phyloP scores from a whole-genome alignment of 2,113 vertebrate species.

The Phycodurus eques region DNA sequence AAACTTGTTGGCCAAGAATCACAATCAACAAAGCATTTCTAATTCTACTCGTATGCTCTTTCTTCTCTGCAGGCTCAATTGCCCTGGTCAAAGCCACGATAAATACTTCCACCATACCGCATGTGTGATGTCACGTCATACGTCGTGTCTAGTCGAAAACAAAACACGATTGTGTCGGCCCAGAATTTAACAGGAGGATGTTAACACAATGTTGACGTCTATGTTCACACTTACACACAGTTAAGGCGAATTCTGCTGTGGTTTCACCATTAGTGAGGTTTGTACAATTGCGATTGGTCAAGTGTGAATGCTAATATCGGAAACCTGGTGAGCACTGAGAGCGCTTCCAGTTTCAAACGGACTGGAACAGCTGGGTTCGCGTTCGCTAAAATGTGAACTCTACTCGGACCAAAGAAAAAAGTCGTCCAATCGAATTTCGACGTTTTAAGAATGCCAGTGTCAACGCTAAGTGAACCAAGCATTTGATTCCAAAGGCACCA shows the following conservation, averaged over 20 bases:
- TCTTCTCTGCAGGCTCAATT: constrained; percentile 45
- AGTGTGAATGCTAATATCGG: no score
- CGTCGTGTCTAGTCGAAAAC: constrained; percentile 53
- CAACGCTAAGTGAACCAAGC: not conserved
- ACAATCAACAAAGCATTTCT: constrained; percentile 44
- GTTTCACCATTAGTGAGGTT: not conserved
- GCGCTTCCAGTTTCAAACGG: no score
- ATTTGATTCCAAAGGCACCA: not conserved
- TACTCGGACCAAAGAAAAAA: no score
- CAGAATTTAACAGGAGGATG: not conserved
- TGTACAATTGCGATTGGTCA: no score
- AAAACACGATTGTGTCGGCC: constrained; percentile 41
- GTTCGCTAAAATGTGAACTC: no score
- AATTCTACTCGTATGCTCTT: constrained; percentile 36
- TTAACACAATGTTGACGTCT: not conserved
- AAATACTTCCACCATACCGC: constrained; percentile 49
- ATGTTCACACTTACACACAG: not conserved
- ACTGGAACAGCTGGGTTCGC: no score
- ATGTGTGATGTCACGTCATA: constrained; percentile 59
- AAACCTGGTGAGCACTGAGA: no score
- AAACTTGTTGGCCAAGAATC: constrained; percentile 13
- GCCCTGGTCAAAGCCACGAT: constrained; percentile 56
- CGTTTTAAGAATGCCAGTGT: no score
- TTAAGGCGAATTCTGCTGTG: not conserved
- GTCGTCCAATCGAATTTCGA: no score